Conservation (phyloP, 2,888 invertebrate species). For the Panzeria rudis region DNA sequence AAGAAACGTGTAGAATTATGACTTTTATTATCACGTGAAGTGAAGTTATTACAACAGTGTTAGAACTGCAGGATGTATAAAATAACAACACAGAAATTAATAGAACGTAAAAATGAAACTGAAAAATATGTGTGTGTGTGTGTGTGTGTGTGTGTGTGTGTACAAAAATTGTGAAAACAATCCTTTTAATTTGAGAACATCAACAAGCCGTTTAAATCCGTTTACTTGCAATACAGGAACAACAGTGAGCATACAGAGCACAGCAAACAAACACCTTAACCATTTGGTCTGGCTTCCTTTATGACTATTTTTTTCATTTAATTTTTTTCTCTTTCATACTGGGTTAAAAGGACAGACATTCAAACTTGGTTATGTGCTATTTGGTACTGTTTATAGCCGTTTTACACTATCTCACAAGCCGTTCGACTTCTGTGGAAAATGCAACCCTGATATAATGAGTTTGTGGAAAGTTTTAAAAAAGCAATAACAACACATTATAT, state of each 20-base stretch:
- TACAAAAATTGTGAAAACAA: conserved; percentile 64
- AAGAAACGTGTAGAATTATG: conserved; percentile 62
- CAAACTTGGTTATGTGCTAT: conserved; percentile 2
- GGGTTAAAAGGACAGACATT: conserved; percentile 9
- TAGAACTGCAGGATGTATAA: conserved; percentile 60
- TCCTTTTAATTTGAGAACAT: conserved; percentile 74
- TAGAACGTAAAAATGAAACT: conserved; percentile 45
- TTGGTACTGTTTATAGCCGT: not conserved
- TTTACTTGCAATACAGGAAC: conserved; percentile 42
- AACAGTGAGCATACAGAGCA: conserved; percentile 3
- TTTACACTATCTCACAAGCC: too few relatives aligned
- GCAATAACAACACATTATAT: too few relatives aligned
- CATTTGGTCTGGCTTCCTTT: conserved; percentile 53
- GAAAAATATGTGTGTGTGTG: conserved; percentile 42
- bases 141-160: conserved; percentile 11
- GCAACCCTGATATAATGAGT: too few relatives aligned
- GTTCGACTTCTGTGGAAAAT: too few relatives aligned
- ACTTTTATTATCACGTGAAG: conserved; percentile 65
- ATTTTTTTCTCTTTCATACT: conserved; percentile 40
- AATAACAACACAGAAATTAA: conserved; percentile 56
- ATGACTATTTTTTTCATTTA: conserved; percentile 5
- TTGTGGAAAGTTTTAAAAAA: too few relatives aligned
- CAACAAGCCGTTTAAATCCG: conserved; percentile 67
- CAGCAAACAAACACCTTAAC: conserved; percentile 16
- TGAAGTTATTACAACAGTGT: conserved; percentile 43